Conservation (phyloP, 2,113 vertebrate genomes). For the Machaerirhynchus nigripectus region DNA sequence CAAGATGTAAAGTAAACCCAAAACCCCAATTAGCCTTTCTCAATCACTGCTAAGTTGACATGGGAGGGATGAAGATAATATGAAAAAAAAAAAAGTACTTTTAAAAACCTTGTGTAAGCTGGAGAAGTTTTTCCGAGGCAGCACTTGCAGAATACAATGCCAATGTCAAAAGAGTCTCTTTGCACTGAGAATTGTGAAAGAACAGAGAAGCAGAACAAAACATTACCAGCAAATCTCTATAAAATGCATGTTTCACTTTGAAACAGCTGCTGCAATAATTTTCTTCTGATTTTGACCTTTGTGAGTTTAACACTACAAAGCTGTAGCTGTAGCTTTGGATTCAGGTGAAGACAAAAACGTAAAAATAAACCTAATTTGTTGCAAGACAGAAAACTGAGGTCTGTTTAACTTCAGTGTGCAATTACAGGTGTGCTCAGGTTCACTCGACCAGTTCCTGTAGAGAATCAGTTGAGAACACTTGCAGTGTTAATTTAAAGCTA, state of each 20-base stretch:
- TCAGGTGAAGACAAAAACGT: not conserved
- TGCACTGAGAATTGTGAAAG: not conserved
- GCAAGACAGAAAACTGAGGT: not conserved
- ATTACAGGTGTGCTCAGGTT: not conserved
- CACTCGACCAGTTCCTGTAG: not conserved
- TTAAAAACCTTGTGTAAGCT: not conserved
- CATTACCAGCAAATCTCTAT: not conserved
- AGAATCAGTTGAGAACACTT: not conserved
- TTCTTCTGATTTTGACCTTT: conserved; percentile 22
- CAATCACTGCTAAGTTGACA: not conserved
- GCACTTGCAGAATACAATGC: not conserved
- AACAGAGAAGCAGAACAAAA: not conserved
- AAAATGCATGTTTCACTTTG: not conserved
- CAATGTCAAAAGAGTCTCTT: not conserved
- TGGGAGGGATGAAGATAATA: not conserved
- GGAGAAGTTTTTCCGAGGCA: not conserved
- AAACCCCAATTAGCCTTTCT: not conserved
- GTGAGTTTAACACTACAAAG: not conserved
- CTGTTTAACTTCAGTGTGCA: not conserved
- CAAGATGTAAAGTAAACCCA: not conserved
- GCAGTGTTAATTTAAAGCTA: not conserved
- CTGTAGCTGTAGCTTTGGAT: not conserved
- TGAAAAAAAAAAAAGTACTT: not conserved
- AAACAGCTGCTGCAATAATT: not conserved
- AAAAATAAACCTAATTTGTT: conserved; percentile 35